phyloP scores from a whole-genome alignment of 2,888 invertebrate genomes.

The Tanaodytes sp. region DNA sequence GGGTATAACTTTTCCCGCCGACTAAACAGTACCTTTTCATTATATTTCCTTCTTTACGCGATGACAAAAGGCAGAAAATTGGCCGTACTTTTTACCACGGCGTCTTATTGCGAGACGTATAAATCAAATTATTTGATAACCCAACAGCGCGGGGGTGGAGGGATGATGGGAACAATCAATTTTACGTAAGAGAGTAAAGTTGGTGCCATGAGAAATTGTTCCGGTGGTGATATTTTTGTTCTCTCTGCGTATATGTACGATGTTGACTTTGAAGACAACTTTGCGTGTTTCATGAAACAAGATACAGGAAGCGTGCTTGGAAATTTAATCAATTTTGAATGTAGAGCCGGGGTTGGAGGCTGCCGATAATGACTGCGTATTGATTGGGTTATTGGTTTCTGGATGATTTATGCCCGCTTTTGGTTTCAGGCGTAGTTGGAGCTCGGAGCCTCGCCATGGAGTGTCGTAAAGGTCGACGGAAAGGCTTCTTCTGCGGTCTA shows the following conservation, averaged over 20 bases:
- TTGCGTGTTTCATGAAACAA: slow-evolving; percentile 41
- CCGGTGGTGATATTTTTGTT: slow-evolving; percentile 42
- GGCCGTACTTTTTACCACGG: no score
- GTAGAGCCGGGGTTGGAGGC: slow-evolving; percentile 8
- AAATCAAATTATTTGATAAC: no score
- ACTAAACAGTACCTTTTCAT: no score
- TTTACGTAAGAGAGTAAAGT: no score
- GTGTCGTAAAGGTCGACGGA: slow-evolving; percentile 72
- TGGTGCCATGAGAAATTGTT: no score
- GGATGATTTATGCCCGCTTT: slow-evolving; percentile 21
- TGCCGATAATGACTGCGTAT: slow-evolving; percentile 35
- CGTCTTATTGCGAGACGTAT: no score
- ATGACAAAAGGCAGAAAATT: no score
- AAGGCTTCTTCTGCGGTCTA: slow-evolving; percentile 68
- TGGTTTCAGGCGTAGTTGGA: slow-evolving; percentile 69
- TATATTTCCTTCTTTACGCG: no score
- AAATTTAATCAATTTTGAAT: no score
- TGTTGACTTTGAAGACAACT: slow-evolving; percentile 44
- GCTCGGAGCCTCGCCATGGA: slow-evolving; percentile 70
- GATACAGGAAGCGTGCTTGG: slow-evolving; percentile 22
- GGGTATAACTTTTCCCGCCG: no score
- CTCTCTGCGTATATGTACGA: slow-evolving; percentile 40
- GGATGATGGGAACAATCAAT: no score
- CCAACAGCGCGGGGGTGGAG: no score
- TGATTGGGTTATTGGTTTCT: slow-evolving; percentile 30